Conservation (phyloP, 2,797 vertebrate species). For the Champsocephalus gunnari region DNA sequence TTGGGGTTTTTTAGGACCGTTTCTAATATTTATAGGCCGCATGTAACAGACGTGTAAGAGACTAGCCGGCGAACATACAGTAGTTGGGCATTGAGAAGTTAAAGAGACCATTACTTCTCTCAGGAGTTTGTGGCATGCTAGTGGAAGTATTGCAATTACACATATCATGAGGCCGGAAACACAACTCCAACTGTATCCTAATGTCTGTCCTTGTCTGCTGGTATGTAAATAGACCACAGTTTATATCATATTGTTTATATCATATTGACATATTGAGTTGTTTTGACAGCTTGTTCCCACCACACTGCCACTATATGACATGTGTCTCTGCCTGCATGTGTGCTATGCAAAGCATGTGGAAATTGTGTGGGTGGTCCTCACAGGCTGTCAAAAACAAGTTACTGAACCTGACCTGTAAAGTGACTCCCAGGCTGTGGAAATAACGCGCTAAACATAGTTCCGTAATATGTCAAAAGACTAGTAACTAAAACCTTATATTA, state of each 20-base stretch:
- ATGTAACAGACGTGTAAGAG: too few species aligned
- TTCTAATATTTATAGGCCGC: too few species aligned
- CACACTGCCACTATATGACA: background rate
- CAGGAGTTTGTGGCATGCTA: background rate
- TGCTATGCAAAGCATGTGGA: slow-evolving; percentile 34
- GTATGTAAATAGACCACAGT: background rate
- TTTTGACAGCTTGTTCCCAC: background rate
- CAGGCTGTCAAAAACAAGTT: slow-evolving; percentile 34
- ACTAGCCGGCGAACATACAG: background rate
- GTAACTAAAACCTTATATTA: background rate
- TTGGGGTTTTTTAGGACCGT: too few species aligned
- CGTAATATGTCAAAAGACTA: background rate
- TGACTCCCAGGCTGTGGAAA: slow-evolving; percentile 14
- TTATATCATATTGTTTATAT: background rate
- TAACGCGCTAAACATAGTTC: background rate
- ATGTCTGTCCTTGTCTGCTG: background rate
- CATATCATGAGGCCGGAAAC: too few species aligned
- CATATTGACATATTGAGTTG: background rate
- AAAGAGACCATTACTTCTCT: background rate
- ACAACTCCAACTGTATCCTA: background rate
- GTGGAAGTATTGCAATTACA: background rate
- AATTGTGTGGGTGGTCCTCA: slow-evolving; percentile 23
- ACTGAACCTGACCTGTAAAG: slow-evolving; percentile 22
- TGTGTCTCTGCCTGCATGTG: background rate
- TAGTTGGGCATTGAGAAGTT: background rate